A percentile compares a stretch with the other conserved stretches of the same genome.
These are phyloP conservation scores for Drosophila vallismaia DNA, from an alignment of 2,888 invertebrate species.

Conservation along the genomic window DNA sequence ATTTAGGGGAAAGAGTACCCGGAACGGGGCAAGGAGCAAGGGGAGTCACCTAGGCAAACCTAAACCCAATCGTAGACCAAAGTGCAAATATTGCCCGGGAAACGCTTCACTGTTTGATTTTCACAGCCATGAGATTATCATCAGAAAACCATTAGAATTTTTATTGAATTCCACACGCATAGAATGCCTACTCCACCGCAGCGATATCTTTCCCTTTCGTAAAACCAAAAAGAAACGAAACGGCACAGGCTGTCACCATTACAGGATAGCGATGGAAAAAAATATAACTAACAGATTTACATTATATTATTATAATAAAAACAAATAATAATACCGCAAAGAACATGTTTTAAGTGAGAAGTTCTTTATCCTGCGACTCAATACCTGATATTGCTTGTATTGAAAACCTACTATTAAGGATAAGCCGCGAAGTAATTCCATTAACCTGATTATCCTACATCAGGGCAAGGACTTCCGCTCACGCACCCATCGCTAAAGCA, in stretches of 20 bases:
- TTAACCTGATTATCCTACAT: conserved; percentile 35
- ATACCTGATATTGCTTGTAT: background rate
- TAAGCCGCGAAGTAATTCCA: background rate
- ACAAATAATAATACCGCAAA: too few species aligned
- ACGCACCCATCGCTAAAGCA: conserved; percentile 36
- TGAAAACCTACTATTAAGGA: too few species aligned
- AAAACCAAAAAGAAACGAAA: conserved; percentile 13
- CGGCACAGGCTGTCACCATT: conserved; percentile 38
- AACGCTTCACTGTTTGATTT: conserved; percentile 73
- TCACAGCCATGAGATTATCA: conserved; percentile 77
- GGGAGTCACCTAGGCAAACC: conserved; percentile 22
- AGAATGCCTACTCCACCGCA: conserved; percentile 26
- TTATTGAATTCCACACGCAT: conserved; percentile 79
- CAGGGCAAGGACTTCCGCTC: conserved; percentile 29
- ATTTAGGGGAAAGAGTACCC: conserved; percentile 44
- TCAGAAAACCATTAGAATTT: conserved; percentile 80
- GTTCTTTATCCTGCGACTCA: too few species aligned
- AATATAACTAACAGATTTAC: too few species aligned
- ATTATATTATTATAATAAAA: too few species aligned
- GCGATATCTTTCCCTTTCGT: background rate
- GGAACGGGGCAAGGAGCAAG: conserved; percentile 9
- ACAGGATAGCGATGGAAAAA: conserved; percentile 19
- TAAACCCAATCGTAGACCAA: conserved; percentile 44
- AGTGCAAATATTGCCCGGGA: conserved; percentile 46
- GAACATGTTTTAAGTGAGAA: background rate